Conservation (phyloP, 2,113 vertebrate genomes). For the Meleagris gallopavo region DNA sequence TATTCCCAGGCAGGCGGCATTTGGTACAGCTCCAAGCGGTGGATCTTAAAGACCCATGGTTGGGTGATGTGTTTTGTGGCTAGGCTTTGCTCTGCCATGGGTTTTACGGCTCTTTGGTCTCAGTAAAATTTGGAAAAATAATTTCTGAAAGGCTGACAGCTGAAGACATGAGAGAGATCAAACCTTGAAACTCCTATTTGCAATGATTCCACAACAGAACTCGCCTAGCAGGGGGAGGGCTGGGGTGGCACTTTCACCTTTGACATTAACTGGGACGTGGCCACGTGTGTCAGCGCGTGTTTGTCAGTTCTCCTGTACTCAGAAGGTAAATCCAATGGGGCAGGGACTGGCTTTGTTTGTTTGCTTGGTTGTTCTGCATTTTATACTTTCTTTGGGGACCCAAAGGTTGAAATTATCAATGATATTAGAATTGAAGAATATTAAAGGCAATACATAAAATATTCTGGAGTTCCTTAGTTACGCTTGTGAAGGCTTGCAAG, state of each 20-base stretch:
- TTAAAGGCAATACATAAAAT: not conserved
- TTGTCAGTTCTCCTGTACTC: not conserved
- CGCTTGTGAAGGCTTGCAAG: not conserved
- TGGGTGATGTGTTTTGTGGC: not conserved
- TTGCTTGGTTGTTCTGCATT: not conserved
- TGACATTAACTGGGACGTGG: not conserved
- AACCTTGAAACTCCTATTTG: not conserved
- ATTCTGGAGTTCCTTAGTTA: not conserved
- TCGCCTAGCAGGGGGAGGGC: rapidly evolving
- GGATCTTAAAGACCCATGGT: too few relatives aligned
- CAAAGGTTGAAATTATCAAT: not conserved
- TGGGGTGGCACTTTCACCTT: not conserved
- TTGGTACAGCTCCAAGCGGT: not conserved
- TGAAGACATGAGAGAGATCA: not conserved
- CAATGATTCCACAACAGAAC: not conserved
- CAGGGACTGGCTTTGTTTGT: not conserved
- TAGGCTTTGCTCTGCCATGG: not conserved
- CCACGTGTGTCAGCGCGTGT: rapidly evolving
- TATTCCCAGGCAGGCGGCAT: not conserved
- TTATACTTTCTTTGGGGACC: not conserved
- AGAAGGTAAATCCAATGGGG: not conserved
- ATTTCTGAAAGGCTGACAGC: not conserved
- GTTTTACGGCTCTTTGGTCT: not conserved
- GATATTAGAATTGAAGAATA: not conserved
- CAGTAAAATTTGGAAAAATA: not conserved